These are phyloP conservation scores for Gallinago solitaria DNA, from an alignment of 2,797 vertebrate species.

Conservation along the genomic window DNA sequence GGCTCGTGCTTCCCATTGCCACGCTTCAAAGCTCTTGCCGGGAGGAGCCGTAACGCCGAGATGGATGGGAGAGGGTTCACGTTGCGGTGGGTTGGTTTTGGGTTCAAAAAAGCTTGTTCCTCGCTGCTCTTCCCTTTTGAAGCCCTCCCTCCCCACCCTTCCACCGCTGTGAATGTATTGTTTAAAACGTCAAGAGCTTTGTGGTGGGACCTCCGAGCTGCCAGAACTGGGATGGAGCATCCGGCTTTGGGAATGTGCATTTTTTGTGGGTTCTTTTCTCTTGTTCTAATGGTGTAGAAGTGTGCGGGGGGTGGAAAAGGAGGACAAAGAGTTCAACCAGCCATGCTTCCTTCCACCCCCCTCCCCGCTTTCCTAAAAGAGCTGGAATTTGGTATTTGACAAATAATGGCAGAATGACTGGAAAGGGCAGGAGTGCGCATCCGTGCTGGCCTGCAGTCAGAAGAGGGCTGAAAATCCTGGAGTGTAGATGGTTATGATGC, in stretches of 20 bases:
- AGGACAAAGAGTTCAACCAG: conserved; percentile 44
- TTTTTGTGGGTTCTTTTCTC: conserved; percentile 49
- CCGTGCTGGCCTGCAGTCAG: neutral
- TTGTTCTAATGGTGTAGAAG: conserved; percentile 15
- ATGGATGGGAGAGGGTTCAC: neutral
- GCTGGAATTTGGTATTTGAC: conserved; percentile 33
- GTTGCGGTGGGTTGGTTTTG: neutral
- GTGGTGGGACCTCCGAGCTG: conserved; percentile 25
- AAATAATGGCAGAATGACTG: neutral
- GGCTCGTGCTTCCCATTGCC: neutral
- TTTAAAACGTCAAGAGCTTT: conserved; percentile 33
- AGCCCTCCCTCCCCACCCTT: conserved; percentile 19
- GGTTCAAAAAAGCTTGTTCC: conserved; percentile 1
- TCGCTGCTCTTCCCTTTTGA: conserved; percentile 35
- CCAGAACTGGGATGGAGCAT: conserved; percentile 17
- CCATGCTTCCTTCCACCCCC: neutral
- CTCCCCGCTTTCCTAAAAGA: neutral
- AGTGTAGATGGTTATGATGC: neutral
- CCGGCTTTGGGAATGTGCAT: conserved; percentile 18
- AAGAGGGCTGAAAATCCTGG: neutral
- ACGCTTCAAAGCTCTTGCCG: neutral
- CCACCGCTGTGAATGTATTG: conserved; percentile 32
- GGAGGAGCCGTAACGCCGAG: neutral
- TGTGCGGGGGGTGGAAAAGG: neutral
- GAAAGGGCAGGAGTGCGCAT: neutral